Conservation (phyloP, 2,888 invertebrate species). For the Cryptus armator region DNA sequence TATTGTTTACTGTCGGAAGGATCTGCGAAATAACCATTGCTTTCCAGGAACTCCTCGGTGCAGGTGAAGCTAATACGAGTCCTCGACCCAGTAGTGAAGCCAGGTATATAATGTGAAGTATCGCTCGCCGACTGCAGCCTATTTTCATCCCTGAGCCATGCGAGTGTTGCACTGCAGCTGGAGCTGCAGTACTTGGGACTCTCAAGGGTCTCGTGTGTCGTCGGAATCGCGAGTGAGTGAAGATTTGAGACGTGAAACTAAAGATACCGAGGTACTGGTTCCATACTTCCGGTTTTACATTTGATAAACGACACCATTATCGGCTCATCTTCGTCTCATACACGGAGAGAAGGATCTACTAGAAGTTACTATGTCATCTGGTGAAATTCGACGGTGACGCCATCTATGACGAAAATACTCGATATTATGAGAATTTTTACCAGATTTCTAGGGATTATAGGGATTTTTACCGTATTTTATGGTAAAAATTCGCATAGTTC, state of each 20-base stretch:
- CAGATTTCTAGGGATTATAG: too few species aligned
- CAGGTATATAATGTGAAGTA: conserved; percentile 66
- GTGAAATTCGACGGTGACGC: too few species aligned
- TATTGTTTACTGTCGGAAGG: conserved; percentile 34
- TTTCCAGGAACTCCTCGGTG: conserved; percentile 44
- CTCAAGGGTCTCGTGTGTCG: conserved; percentile 50
- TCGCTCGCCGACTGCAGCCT: conserved; percentile 35
- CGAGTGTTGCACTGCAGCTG: conserved; percentile 59
- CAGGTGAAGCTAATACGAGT: conserved; percentile 61
- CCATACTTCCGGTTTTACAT: neutral
- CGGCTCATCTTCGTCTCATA: neutral
- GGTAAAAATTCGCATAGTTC: too few species aligned
- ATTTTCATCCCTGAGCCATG: conserved; percentile 45
- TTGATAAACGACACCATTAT: conserved; percentile 13
- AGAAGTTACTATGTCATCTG: too few species aligned
- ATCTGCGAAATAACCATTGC: conserved; percentile 30
- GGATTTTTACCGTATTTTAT: too few species aligned
- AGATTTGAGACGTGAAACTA: neutral
- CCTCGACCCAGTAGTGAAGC: conserved; percentile 72
- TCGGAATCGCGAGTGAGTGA: neutral
- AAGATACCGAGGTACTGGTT: conserved; percentile 27
- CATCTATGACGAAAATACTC: too few species aligned
- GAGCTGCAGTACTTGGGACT: conserved; percentile 61
- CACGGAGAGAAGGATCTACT: too few species aligned
- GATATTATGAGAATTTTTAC: too few species aligned